Base-by-base conservation (phyloP, 2,888 invertebrate species). In the Ectemnius cavifrons region DNA sequence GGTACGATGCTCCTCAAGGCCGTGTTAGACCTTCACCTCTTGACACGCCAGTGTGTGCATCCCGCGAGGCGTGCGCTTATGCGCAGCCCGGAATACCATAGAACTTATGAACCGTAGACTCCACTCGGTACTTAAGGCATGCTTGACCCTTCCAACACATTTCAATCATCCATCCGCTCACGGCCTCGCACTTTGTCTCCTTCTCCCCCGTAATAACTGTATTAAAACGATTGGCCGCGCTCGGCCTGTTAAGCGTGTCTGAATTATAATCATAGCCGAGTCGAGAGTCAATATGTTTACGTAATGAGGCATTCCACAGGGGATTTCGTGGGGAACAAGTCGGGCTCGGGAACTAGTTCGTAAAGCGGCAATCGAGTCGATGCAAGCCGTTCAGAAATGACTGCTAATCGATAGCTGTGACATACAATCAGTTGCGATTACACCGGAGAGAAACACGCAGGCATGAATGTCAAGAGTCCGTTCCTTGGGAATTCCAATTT, bases 1-100 rank as follows among this genome's bases (percentile, higher is more conserved):
- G 71, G 79, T 79, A 83, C 78, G 81, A 78, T 81, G 67, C 82
- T 85, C 83, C 82, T 86, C 87, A 86, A 86, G 84, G 87, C 82
- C 87, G 86, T 86, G 84, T 83, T 85, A 83, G 86, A 86, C 85
- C 87, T 87, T 88, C 88, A 87, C 86, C 88, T 87, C 85, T 88
- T 87, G 87, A 87, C 87, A 87, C 84, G 75, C 73, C 77, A 80
- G 77, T 78, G 82, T 81, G 66, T 64, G 80, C 73, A 79, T 81
- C 74, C 79, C 8, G 37, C 37, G 37, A 8, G 37, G 8, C 37
- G 37, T 37, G 71, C 71, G 79, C 61, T 70, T 67, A 76, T 63
- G 71, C 71, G 76, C 72, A 71, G 70, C 70, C 65, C 67, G 67
- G 75, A 81, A 79, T 79, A 77, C 80, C 80, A 56, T 67, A 77